These are phyloP conservation scores for Orthonevra nobilis DNA, from an alignment of 2,888 invertebrate genomes.

Conservation along the genomic window DNA sequence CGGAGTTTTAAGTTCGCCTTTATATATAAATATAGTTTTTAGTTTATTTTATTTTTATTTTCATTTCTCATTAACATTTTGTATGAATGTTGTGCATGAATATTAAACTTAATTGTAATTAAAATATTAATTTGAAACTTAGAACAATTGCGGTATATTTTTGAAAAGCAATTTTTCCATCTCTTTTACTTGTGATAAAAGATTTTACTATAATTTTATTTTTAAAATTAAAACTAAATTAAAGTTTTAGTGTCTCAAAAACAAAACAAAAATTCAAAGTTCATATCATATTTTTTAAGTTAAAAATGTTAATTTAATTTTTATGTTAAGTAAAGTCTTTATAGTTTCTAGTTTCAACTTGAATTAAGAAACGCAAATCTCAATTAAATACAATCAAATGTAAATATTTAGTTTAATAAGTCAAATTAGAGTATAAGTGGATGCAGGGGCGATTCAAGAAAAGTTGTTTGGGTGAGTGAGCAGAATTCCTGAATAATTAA, in stretches of 20 bases:
- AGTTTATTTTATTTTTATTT: constrained; percentile 27
- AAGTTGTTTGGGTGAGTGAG: too few relatives aligned
- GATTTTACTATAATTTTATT: constrained; percentile 47
- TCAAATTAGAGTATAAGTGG: constrained; percentile 20
- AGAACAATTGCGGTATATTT: constrained; percentile 51
- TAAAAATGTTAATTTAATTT: not conserved
- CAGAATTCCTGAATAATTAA: too few relatives aligned
- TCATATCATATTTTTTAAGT: constrained; percentile 67
- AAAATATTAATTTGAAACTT: constrained; percentile 27
- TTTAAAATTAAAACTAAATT: constrained; percentile 17
- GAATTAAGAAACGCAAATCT: constrained; percentile 31
- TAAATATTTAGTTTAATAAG: constrained; percentile 49
- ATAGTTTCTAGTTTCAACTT: constrained; percentile 14
- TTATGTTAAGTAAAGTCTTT: constrained; percentile 16
- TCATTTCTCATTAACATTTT: constrained; percentile 30
- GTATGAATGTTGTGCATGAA: constrained; percentile 60
- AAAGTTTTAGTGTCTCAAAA: constrained; percentile 30
- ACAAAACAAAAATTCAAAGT: not conserved
- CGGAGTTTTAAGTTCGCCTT: constrained; percentile 77
- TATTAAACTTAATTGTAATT: constrained; percentile 13
- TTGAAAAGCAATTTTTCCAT: constrained; percentile 62
- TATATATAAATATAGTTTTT: constrained; percentile 27
- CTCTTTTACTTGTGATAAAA: constrained; percentile 71
- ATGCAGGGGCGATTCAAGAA: too few relatives aligned
- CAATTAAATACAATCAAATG: constrained; percentile 56